Evolutionary conservation across 2,113 vertebrate genomes (phyloP), one percentile per base, ranked within the genome.

Genomic region (Catharus bicknelli): DNA sequence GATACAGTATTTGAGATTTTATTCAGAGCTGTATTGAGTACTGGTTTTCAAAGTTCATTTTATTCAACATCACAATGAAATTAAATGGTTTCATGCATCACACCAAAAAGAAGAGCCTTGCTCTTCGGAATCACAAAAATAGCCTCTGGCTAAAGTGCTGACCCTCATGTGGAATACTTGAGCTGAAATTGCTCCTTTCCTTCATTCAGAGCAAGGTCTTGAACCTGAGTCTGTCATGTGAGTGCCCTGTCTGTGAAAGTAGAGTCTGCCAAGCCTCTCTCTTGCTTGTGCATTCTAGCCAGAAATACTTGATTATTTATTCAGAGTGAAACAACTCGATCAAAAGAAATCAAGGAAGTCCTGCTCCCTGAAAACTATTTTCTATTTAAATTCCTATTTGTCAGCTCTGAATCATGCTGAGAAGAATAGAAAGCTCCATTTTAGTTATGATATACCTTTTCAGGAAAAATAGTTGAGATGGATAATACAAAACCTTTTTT

Each of bases 151-250:
- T 93, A 66, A 85, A 86, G 67, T 85, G 54, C 63, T 94, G 87
- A 85, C 75, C 57, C 25, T 82, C 42, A 17, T 22, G 34, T 73
- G 25, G 42, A 91, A 69, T 34, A 19, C 38, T 42, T 51, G 34
- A 82, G 42, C 48, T 90, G 66, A 87, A 61, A 95, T 91, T 85
- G 53, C 66, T 91, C 43, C 43, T 90, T 93, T 95, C 87, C 58
- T 90, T 88, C 50, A 61, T 20, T 89, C 40, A 68, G 57, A 89
- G 48, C 64, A 81, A 86, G 73, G 87, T 90, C 95, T 92, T 95
- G 86, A 95, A 86, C 86, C 54, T 64, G 19, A 21, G 15, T 91
- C 74, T 89, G n/a, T 67, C 55, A 50, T 48, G 13, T 75, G 25
- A 93, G 32, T 55, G 48, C 73, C 48, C 16, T 62, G 25, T 73